A percentile compares a stretch with the other conserved stretches of the same genome.
phyloP scores from a whole-genome alignment of 2,797 vertebrate genomes.

The Catharus ustulatus region DNA sequence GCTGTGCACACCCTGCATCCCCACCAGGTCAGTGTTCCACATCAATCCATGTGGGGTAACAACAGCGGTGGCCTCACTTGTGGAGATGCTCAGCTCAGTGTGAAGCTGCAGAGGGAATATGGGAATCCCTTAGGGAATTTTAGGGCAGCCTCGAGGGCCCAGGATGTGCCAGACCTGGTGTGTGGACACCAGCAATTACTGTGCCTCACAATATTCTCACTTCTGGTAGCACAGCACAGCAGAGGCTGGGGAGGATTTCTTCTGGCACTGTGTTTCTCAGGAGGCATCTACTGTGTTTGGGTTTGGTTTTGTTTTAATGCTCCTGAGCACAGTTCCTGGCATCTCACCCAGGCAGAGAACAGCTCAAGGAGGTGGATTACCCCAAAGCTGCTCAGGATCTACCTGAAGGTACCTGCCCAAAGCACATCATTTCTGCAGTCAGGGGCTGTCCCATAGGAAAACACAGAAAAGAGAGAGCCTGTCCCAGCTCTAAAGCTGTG shows the following conservation, averaged over 20 bases:
- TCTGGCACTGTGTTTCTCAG: not conserved
- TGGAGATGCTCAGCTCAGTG: accelerated
- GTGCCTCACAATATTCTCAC: not conserved
- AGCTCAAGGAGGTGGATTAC: accelerated
- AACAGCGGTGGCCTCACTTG: not conserved
- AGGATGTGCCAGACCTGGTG: not conserved
- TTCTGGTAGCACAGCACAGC: not conserved
- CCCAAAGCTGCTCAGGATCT: not conserved
- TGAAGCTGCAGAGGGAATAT: not conserved
- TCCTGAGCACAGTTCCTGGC: not conserved
- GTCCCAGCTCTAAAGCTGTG: not conserved
- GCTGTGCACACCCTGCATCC: not conserved
- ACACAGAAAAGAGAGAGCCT: not conserved
- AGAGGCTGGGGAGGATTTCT: not conserved
- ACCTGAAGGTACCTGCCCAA: not conserved
- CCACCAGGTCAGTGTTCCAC: not conserved
- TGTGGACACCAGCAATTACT: not conserved
- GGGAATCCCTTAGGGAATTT: not conserved
- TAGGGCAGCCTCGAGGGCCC: not conserved
- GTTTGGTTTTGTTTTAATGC: not conserved
- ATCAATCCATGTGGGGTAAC: accelerated
- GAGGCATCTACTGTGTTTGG: not conserved
- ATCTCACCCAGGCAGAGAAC: not conserved
- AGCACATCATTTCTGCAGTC: not conserved
- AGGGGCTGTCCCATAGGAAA: not conserved